Evolutionary conservation across 1,140 invertebrate genomes (phyloP).

Genomic region (Thrips palmi): DNA sequence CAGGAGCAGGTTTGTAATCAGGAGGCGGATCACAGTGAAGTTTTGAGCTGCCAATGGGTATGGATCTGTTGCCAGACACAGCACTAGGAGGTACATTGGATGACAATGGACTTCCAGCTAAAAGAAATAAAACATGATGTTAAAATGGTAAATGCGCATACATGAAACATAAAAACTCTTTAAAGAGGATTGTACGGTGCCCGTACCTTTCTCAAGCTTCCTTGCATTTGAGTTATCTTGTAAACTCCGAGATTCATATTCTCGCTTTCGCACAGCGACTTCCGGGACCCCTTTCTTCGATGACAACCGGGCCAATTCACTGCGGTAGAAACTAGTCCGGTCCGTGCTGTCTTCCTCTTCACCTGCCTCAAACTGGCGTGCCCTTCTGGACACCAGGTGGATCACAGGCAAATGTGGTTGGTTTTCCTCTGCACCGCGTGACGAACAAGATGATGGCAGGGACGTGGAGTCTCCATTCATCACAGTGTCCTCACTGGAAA

Average conservation of each 20-base stretch:
- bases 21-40: slow-evolving; percentile 52
- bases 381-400: slow-evolving; percentile 47
- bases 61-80: slow-evolving; percentile 53
- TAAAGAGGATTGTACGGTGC: slow-evolving; percentile 3
- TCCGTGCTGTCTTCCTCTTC: slow-evolving; percentile 31
- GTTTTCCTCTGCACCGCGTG: too few relatives aligned
- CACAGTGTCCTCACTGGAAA: too few relatives aligned
- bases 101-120: slow-evolving; percentile 11
- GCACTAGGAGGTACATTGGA: too few relatives aligned
- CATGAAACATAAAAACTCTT: slow-evolving; percentile 5
- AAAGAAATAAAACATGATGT: slow-evolving; percentile 10
- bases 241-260: slow-evolving; percentile 41
- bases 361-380: slow-evolving; percentile 49
- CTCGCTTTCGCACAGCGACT: slow-evolving; percentile 48
- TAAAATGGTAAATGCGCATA: slow-evolving; percentile 5
- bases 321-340: slow-evolving; percentile 46
- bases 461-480: too few relatives aligned
- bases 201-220: slow-evolving; percentile 18
- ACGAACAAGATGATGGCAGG: too few relatives aligned
- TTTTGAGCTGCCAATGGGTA: slow-evolving; percentile 54
- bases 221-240: slow-evolving; percentile 12
- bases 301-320: slow-evolving; percentile 48
- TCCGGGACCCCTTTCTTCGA: slow-evolving; percentile 49
- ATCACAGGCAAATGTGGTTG: too few relatives aligned
- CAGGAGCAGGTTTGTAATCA: slow-evolving; percentile 28